Conservation (phyloP, 2,888 invertebrate species). For the Uropetala carovei region DNA sequence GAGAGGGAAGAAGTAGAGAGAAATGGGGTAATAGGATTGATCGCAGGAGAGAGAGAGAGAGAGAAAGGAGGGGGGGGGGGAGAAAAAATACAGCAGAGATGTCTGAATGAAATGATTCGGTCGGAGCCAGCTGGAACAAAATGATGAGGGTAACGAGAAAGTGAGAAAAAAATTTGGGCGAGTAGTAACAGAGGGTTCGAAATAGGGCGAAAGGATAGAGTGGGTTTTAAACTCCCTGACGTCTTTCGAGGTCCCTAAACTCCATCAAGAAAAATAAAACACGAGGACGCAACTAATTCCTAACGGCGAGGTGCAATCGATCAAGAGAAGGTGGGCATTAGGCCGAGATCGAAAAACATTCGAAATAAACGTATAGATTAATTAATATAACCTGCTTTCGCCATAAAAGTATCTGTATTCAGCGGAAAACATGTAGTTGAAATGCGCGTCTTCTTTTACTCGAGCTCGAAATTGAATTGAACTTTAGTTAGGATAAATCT, state of each 20-base stretch:
- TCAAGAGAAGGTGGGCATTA: too few species aligned
- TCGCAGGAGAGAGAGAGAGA: not conserved
- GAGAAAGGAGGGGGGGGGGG: not conserved
- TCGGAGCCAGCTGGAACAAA: not conserved
- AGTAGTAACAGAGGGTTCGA: not conserved
- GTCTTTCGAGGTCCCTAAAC: not conserved
- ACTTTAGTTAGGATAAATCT: too few species aligned
- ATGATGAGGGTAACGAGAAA: not conserved
- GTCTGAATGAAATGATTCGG: not conserved
- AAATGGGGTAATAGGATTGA: too few species aligned
- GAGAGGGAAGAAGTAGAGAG: not conserved
- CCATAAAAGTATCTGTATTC: too few species aligned
- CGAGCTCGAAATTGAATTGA: too few species aligned
- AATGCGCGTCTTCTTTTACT: too few species aligned
- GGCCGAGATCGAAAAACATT: too few species aligned
- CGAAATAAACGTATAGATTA: too few species aligned
- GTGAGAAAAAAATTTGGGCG: not conserved
- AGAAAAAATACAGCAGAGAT: not conserved
- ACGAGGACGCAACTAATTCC: not conserved
- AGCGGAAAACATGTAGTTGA: too few species aligned
- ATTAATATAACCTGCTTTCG: too few species aligned
- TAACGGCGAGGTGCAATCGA: too few species aligned
- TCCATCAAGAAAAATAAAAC: not conserved
- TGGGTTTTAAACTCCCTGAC: not conserved
- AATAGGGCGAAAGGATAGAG: not conserved